These are phyloP conservation scores for Buphagus erythrorhynchus DNA, from an alignment of 2,797 vertebrate species.

Conservation along the genomic window DNA sequence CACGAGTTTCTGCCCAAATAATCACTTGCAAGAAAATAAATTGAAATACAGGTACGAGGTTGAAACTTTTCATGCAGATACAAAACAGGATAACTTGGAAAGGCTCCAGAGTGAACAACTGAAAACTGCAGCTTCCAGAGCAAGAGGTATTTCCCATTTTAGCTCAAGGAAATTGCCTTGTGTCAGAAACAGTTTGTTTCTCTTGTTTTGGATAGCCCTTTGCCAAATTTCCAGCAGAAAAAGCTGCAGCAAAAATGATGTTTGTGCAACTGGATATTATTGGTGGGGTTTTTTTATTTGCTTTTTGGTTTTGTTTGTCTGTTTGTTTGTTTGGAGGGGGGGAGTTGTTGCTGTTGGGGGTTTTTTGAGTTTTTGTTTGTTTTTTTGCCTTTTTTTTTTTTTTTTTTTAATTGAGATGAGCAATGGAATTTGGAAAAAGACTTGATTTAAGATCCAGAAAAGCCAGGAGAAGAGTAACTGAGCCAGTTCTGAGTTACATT, in stretches of 20 bases:
- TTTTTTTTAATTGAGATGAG: not conserved
- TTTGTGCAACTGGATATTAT: not conserved
- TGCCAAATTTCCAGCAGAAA: not conserved
- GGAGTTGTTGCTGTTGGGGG: fast-evolving
- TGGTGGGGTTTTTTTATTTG: not conserved
- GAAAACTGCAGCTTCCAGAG: not conserved
- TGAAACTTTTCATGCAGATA: not conserved
- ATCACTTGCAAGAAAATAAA: not conserved
- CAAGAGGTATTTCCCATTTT: not conserved
- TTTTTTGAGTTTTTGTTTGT: not conserved
- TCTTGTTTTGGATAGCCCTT: not conserved
- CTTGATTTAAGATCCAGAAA: not conserved
- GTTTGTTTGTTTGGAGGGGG: not conserved
- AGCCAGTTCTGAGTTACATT: not conserved
- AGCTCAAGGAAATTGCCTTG: not conserved
- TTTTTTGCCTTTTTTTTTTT: not conserved
- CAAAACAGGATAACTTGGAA: not conserved
- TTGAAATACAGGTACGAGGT: fast-evolving
- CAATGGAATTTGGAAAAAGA: not conserved
- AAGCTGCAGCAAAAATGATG: not conserved
- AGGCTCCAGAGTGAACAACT: not conserved
- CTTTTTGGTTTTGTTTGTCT: not conserved
- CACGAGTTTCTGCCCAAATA: not conserved
- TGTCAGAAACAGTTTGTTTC: not conserved
- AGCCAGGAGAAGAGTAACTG: not conserved